Evolutionary conservation across 2,113 vertebrate genomes (phyloP).

Genomic region (Solea senegalensis): DNA sequence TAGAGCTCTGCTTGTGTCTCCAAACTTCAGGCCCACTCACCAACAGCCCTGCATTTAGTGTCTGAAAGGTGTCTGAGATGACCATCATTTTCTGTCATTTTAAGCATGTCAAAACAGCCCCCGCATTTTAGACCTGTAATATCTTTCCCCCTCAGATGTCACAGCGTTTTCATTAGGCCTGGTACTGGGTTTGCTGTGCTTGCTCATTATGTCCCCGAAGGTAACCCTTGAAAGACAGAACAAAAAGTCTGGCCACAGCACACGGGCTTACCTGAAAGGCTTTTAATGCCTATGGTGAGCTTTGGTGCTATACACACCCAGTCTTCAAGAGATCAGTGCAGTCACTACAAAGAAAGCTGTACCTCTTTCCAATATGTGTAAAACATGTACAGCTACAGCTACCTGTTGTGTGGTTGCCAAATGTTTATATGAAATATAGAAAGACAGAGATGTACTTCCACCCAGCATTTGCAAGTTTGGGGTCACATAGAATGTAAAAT

Average conservation of each 20-base stretch:
- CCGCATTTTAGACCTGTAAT: slow-evolving; percentile 65
- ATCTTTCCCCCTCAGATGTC: slow-evolving; percentile 59
- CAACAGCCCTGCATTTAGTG: slow-evolving; percentile 61
- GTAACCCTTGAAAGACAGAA: slow-evolving; percentile 62
- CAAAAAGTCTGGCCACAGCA: slow-evolving; percentile 35
- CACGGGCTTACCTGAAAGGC: slow-evolving; percentile 42
- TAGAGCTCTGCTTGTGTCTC: slow-evolving; percentile 25
- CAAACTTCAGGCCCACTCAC: slow-evolving; percentile 10
- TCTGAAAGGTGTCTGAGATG: slow-evolving; percentile 66
- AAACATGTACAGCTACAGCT: no score
- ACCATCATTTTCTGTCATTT: slow-evolving; percentile 73
- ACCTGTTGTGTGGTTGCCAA: no score
- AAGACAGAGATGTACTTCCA: no score
- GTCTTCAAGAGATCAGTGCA: slow-evolving; percentile 10
- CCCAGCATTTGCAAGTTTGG: no score
- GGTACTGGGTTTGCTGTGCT: slow-evolving; percentile 36
- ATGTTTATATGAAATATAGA: no score
- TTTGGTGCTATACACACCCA: slow-evolving; percentile 37
- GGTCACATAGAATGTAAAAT: not conserved
- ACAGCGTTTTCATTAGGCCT: slow-evolving; percentile 75
- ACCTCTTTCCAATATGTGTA: not conserved
- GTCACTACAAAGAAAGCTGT: slow-evolving; percentile 13
- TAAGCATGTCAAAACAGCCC: slow-evolving; percentile 63
- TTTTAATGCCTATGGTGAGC: slow-evolving; percentile 38
- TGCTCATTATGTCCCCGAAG: slow-evolving; percentile 52